Evolutionary conservation across 2,888 invertebrate species (phyloP), one percentile per base, ranked within the genome.

Genomic region (Chironomus tentans): DNA sequence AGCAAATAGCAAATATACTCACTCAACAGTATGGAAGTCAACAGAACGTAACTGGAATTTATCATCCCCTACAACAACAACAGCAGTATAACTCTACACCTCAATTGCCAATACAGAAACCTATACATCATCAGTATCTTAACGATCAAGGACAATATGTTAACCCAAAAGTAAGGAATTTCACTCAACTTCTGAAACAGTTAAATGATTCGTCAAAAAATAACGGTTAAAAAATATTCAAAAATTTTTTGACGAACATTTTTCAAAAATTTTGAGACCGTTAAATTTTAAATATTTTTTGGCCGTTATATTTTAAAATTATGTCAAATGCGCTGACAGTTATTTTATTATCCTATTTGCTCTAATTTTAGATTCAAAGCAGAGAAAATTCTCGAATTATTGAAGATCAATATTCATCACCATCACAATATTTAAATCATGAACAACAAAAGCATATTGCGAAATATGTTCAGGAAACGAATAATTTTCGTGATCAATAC

Each of bases 11-110:
- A 77, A 84, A 83, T 78, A 83, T 84, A 82, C 79, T 84, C 78
- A 82, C 82, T 77, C 83, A 84, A 78, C 87, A 85, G 21, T 86
- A 86, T 74, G 86, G 86, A 21, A 87, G 87, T 73, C 85, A 86
- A 77, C 85, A 86, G 77, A 86, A 86, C 79, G 82, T 85, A 76
- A 85, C 86, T 76, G 85, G 85, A 78, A 85, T 82, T 77, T 82
- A 82, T 79, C 82, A 78, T 38, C 77, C 78, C 18, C 77, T 82
- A 78, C 38, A 38, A 38, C 81, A 81, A 70, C 81, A 83, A 77
- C 79, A 77, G 81, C 79, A 77, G 81, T 85, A 82, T 79, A 84
- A 84, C 76, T 84, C 83, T 76, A 83, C 82, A 73, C 84, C 84
- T 74, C 84, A 83, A 81, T 81, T 83, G 79, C 82, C 83, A n/a